Base-by-base conservation (phyloP, 37 sponge, comb jelly and placozoan genomes). In the Tethya wilhelma region DNA sequence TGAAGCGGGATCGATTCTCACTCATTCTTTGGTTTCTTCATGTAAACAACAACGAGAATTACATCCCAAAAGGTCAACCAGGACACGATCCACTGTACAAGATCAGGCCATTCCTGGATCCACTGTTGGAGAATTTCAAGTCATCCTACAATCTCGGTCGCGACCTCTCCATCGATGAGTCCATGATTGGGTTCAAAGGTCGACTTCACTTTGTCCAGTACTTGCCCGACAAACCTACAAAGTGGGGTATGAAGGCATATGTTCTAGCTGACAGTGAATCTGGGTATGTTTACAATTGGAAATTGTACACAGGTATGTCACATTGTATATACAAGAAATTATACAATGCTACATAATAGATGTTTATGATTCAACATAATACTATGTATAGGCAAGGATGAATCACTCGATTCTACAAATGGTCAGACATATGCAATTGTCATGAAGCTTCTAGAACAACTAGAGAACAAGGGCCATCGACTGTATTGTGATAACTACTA, bases 401-500 rank as follows among this genome's bases (percentile, higher is more conserved):
- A 56, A 37, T 74, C 75, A 30, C 59, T 74, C 20, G 75, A 55
- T 36, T 8, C 11, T 33, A 14, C 20, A 7, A 23, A 34, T 26
- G 59, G 59, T 29, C 57, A 31, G 29, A 30, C 56, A 20, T 57
- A 73, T 36, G 64, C 65, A 1, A 74, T 82, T 29, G 83, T 82
- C 6, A 12, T 73, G 31, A 36, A 59, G 7, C 62, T 82, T 1
- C 19, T 45, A 0, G 23, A 42, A 2, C 14, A 28, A 0, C 58
- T 82, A 1, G 9, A 58, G 30, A 30, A 39, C 29, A 57, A 55
- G 65, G 88, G 88, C 0, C 31, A 88, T 41, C 71, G 72, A 56
- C 59, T 77, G 44, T 78, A 73, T 37, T 41, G 72, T 14, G 87
- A 87, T 62, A 87, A 87, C 38, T 79, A 53, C 56, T 82, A 88